These are phyloP conservation scores for Gari tellinella DNA, from an alignment of 2,888 invertebrate genomes.

Conservation along the genomic window DNA sequence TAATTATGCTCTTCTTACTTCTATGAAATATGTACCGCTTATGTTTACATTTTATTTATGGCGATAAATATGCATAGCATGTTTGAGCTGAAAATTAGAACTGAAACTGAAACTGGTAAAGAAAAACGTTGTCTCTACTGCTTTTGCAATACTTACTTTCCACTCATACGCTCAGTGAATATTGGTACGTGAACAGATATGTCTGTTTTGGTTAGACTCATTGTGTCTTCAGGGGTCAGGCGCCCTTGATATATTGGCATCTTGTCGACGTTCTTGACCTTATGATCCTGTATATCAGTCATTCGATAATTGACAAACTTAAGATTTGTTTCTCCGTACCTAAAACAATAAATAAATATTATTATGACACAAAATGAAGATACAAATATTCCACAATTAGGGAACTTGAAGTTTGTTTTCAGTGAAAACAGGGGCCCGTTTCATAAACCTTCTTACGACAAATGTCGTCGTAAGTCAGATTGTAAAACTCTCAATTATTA, in stretches of 20 bases:
- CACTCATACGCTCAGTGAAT: slow-evolving; percentile 50
- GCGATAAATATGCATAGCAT: too few relatives aligned
- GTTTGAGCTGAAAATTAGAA: too few relatives aligned
- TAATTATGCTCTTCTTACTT: too few relatives aligned
- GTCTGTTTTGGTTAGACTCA: slow-evolving; percentile 30
- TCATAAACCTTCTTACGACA: too few relatives aligned
- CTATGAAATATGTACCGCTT: too few relatives aligned
- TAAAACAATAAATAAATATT: slow-evolving; percentile 10
- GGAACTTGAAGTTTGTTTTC: not conserved
- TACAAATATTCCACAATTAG: not conserved
- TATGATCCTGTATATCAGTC: slow-evolving; percentile 45
- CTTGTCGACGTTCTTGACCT: slow-evolving; percentile 22
- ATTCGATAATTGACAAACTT: slow-evolving; percentile 44
- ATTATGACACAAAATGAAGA: not conserved
- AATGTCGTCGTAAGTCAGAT: too few relatives aligned
- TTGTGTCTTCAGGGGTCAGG: slow-evolving; percentile 23
- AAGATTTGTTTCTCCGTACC: slow-evolving; percentile 55
- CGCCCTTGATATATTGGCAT: slow-evolving; percentile 39
- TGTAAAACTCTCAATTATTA: too few relatives aligned
- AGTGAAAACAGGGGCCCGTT: too few relatives aligned
- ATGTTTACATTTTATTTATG: too few relatives aligned
- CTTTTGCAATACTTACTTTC: slow-evolving; percentile 50
- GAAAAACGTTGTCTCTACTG: too few relatives aligned
- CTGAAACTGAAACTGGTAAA: too few relatives aligned
- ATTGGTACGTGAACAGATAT: slow-evolving; percentile 50